phyloP scores from a whole-genome alignment of 2,113 vertebrate genomes.

The Ageneiosus marmoratus region DNA sequence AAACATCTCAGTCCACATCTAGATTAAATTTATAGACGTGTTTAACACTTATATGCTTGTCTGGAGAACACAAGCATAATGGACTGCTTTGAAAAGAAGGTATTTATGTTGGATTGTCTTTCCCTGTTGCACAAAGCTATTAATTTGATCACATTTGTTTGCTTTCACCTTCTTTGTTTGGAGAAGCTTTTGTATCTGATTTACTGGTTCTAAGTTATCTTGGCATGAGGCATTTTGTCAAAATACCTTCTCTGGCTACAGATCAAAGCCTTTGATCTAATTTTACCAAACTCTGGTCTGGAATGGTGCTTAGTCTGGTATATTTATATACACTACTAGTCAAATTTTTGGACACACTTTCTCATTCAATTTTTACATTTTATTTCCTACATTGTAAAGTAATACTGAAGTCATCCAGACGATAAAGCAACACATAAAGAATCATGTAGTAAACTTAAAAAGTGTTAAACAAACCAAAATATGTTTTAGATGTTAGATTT shows the following conservation, averaged over 20 bases:
- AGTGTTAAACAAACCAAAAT: too few species aligned
- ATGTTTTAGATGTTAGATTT: too few species aligned
- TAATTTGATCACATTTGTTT: conserved; percentile 18
- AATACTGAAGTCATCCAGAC: too few species aligned
- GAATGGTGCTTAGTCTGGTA: background rate
- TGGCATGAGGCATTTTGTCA: conserved; percentile 8
- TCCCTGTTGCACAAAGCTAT: background rate
- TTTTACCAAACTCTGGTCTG: background rate
- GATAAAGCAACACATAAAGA: too few species aligned
- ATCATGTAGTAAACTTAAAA: too few species aligned
- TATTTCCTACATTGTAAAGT: too few species aligned
- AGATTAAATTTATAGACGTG: conserved; percentile 12
- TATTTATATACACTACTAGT: too few species aligned
- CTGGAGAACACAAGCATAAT: conserved; percentile 12
- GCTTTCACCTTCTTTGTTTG: conserved; percentile 10
- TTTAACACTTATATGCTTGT: conserved; percentile 1
- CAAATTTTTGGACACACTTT: too few species aligned
- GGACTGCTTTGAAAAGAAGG: background rate
- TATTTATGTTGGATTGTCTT: conserved; percentile 5
- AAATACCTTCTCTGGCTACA: conserved; percentile 15
- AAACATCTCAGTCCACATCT: background rate
- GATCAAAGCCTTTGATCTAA: conserved; percentile 7
- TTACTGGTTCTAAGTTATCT: conserved; percentile 17
- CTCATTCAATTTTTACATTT: too few species aligned
- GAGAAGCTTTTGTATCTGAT: conserved; percentile 20